Evolutionary conservation across 2,113 vertebrate genomes (phyloP), one percentile per base, ranked within the genome.

Genomic region (Halichoeres trimaculatus): DNA sequence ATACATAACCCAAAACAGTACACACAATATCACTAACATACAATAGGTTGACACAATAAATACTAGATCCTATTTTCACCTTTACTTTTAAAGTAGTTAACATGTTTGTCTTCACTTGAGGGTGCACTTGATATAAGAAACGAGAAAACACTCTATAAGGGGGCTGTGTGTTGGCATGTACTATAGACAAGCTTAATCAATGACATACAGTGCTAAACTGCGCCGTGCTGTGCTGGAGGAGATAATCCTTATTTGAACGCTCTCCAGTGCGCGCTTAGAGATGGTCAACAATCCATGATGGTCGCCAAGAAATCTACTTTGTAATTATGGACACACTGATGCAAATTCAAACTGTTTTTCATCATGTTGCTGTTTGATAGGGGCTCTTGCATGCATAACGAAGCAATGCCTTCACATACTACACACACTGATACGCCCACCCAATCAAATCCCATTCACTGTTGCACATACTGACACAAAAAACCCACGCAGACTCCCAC

Each of bases 371-470:
- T 61, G 60, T 79, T 86, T 88, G 89, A 91, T 88, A 88, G 69
- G 36, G 50, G 38, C 54, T 74, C 72, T 64, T 74, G 80, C 82
- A 87, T 87, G 75, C 78, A 83, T 73, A 86, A 86, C 61, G 43
- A 82, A 81, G 75, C 54, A 53, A 62, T 80, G 72, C 76, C 71
- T 70, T 85, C 63, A 74, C 78, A 80, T 80, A 55, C 84, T 62
- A 78, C 78, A 76, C 85, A 85, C 75, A 59, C 74, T 51, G 71
- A 85, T 80, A 87, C 85, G 67, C 89, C 89, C 88, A 89, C 88
- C 72, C 76, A 90, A 89, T 90, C 87, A 84, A 89, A 91, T 83
- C 82, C 69, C 83, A 88, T 91, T 89, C 87, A 90, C 45, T 77
- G 75, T 34, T 68, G 54, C 73, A 77, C 64, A 76, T 62, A 73